Percentiles rank a stretch among this genome's conserved stretches.
Evolutionary conservation across 2,888 invertebrate species (phyloP).

Genomic region (Cheiracanthium punctorium): DNA sequence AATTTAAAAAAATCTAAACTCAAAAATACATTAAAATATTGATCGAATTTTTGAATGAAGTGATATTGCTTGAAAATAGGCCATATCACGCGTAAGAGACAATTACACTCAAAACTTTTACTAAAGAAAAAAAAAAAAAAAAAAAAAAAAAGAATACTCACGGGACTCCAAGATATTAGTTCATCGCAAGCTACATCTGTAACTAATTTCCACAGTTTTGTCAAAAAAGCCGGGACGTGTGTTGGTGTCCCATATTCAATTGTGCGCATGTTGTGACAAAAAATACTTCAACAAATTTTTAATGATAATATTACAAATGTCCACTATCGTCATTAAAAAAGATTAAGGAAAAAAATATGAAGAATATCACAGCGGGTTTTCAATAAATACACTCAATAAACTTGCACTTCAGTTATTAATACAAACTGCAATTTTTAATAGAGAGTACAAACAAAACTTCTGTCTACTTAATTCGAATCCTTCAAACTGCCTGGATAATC

Average conservation of each 20-base stretch:
- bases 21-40: no score
- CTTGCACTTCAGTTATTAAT: no score
- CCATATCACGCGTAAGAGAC: no score
- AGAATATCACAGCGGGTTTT: not conserved
- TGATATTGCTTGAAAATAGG: no score
- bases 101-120: no score
- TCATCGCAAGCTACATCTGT: conserved; percentile 92
- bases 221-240: conserved; percentile 91
- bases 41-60: no score
- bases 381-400: no score
- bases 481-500: not conserved
- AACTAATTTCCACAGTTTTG: conserved; percentile 95
- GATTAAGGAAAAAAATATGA: not conserved
- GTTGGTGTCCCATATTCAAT: conserved; percentile 63
- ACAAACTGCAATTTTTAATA: no score
- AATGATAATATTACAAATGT: not conserved
- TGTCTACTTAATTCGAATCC: no score
- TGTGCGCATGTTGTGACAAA: conserved; percentile 59
- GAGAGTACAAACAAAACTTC: no score
- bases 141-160: conserved; percentile 80
- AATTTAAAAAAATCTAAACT: no score
- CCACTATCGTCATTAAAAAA: conserved; percentile 23
- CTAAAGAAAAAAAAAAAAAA: no score
- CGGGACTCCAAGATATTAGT: conserved; percentile 93
- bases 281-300: conserved; percentile 21